Evolutionary conservation across 2,113 vertebrate species (phyloP).

Genomic region (Pantherophis guttatus): DNA sequence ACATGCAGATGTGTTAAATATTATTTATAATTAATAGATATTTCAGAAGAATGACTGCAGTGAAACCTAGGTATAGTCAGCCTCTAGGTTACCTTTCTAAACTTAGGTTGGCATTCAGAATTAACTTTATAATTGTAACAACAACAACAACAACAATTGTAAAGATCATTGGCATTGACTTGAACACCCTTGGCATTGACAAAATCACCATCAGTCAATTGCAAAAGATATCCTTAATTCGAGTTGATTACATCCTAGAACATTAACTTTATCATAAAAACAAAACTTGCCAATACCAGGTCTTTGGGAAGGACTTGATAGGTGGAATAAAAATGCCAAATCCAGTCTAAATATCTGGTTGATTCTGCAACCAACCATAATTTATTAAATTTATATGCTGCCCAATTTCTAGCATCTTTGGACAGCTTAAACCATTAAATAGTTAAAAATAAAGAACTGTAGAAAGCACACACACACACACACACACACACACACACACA

Average conservation of each 20-base stretch:
- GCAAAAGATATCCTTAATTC: background rate
- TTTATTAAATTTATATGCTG: background rate
- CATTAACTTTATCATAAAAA: background rate
- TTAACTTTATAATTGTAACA: background rate
- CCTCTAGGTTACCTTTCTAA: background rate
- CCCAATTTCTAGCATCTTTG: background rate
- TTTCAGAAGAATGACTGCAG: background rate
- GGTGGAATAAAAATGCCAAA: background rate
- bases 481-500: no score
- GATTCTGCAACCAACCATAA: background rate
- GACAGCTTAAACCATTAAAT: background rate
- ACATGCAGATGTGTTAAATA: background rate
- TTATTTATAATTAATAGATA: background rate
- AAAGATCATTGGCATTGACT: background rate
- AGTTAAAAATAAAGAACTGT: background rate
- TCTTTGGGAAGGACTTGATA: background rate
- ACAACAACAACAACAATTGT: no score
- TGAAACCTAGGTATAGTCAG: slow-evolving; percentile 14
- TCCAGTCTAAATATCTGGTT: background rate
- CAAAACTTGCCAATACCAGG: no score
- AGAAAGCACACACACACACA: background rate
- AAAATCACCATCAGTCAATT: background rate
- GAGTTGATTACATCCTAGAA: background rate
- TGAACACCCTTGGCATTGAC: background rate
- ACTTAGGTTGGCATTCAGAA: background rate